Conservation (phyloP, 2,797 vertebrate genomes). For the Epinephelus coioides region DNA sequence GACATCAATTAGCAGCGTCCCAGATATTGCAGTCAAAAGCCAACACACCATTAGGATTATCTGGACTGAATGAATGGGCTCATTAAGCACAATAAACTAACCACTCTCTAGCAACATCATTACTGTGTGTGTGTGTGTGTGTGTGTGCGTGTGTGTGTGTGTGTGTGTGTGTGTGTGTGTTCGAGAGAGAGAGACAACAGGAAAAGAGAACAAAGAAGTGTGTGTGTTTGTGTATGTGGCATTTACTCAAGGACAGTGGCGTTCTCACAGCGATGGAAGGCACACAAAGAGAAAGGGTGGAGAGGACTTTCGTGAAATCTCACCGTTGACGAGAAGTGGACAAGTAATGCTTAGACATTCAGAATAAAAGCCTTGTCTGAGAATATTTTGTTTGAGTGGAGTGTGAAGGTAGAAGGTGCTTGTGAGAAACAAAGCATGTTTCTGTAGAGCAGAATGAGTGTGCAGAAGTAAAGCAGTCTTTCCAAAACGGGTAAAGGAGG, state of each 20-base stretch:
- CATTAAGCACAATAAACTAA: conserved; percentile 63
- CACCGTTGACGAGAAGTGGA: not conserved
- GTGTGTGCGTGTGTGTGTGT: not conserved
- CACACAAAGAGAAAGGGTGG: conserved; percentile 2
- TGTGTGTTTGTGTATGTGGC: not conserved
- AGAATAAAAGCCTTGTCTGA: conserved; percentile 12
- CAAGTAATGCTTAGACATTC: conserved; percentile 16
- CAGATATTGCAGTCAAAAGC: conserved; percentile 55
- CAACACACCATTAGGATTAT: conserved; percentile 66
- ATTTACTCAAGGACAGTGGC: conserved; percentile 36
- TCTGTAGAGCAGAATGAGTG: not conserved
- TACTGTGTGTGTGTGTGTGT: conserved; percentile 5
- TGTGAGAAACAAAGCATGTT: conserved; percentile 26
- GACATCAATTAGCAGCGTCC: conserved; percentile 62
- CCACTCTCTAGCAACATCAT: conserved; percentile 27
- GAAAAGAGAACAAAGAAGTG: not conserved
- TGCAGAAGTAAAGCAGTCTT: not conserved
- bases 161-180: not conserved
- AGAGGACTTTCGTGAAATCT: not conserved
- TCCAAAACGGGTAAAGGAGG: conserved; percentile 12
- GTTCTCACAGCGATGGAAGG: conserved; percentile 24
- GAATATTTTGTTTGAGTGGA: conserved; percentile 22
- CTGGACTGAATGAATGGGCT: conserved; percentile 58
- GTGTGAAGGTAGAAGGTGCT: conserved; percentile 17
- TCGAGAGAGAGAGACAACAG: not conserved